phyloP scores from a whole-genome alignment of 2,797 vertebrate genomes.

The Chaenodraco wilsoni region DNA sequence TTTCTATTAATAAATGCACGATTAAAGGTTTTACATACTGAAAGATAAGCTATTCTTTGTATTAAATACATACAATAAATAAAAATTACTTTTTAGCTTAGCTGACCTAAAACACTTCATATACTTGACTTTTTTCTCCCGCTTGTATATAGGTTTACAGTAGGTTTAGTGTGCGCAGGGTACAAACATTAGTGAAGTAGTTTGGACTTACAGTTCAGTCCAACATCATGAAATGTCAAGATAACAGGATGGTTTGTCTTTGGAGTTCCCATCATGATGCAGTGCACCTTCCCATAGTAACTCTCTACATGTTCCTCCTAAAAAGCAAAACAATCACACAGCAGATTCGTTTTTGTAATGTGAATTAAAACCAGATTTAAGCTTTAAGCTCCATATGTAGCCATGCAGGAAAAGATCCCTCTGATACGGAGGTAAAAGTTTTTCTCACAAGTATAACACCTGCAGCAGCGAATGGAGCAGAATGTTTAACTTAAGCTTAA shows the following conservation, averaged over 20 bases:
- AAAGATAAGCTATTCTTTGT: background rate
- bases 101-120: background rate
- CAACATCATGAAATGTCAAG: slow-evolving; percentile 94
- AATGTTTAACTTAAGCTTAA: slow-evolving; percentile 12
- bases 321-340: slow-evolving; percentile 15
- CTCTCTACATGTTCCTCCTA: slow-evolving; percentile 95
- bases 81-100: background rate
- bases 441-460: background rate
- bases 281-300: slow-evolving; percentile 87
- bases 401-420: background rate
- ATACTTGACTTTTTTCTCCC: background rate
- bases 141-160: background rate
- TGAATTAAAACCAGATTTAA: background rate
- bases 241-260: slow-evolving; percentile 89
- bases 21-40: background rate
- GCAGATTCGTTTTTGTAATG: background rate
- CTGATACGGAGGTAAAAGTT: background rate
- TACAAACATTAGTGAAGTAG: background rate
- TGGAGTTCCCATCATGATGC: slow-evolving; percentile 88
- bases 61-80: background rate
- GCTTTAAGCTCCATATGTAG: background rate
- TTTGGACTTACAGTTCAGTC: slow-evolving; percentile 90
- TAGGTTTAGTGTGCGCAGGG: background rate
- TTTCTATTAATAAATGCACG: background rate
- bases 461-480: background rate